Base-by-base conservation (phyloP, 2,797 vertebrate species). In the Oreochromis mossambicus region DNA sequence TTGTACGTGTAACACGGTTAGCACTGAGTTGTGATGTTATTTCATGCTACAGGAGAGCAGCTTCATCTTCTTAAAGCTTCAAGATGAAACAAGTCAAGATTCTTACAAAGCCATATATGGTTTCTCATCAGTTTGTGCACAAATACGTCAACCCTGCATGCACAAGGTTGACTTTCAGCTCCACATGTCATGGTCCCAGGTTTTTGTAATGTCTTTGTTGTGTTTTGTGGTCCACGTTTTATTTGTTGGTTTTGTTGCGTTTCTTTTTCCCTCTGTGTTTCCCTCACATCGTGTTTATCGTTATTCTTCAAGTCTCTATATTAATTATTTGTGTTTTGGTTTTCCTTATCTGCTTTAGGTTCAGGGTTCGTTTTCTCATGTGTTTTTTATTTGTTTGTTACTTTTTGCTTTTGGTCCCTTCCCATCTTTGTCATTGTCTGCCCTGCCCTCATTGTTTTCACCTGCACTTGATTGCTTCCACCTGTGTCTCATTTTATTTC, bases 1-100 rank as follows among this genome's bases (percentile, higher is more conserved):
- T 82, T 87, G 83, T 87, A 79, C 54, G 29, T 78, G 32, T 75
- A 17, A 79, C 41, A 24, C 82, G 66, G 78, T 84, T 80, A 81
- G 66, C 12, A 36, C n/a, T 63, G 79, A 58, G 68, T 46, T 46
- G 46, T 48, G 50, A 36, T 79, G 8, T 43, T 79, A 36, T 82
- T 54, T 87, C 17, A 43, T 83, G 55, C 83, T 38, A 66, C 41
- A 73, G 36, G 8, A 50, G 61, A 63, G 21, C 17, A 8, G 61
- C 14, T 79, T 83, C 3, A 48, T 80, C 54, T 83, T n/a, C 32
- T 13, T 26, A 54, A 55, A 75, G 77, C 38, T 51, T 51, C 48
- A 75, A 34, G 17, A 75, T 75, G 70, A 75, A 50, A 75, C 34
- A 50, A 51, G 26, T 75, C 46, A n/a, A 34, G 70, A 75, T 50